Conservation (phyloP, 1,140 invertebrate genomes). For the Ceratina calcarata region DNA sequence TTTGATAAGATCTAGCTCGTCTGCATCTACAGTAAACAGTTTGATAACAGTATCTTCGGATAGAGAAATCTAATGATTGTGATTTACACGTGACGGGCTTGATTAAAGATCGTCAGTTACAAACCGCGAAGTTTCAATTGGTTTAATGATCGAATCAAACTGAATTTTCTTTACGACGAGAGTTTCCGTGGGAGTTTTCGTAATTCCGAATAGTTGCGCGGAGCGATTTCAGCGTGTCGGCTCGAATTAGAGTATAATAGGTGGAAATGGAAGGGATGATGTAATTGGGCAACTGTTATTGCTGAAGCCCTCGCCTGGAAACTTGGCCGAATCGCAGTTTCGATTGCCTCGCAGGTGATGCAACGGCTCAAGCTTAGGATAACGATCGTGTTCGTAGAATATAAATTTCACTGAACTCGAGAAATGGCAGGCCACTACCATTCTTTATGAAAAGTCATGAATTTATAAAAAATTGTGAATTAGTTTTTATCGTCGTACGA, state of each 20-base stretch:
- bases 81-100: no score
- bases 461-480: no score
- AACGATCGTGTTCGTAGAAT: background rate
- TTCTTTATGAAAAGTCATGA: no score
- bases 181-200: slow-evolving; percentile 2
- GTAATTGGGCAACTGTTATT: slow-evolving; percentile 30
- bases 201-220: slow-evolving; percentile 1
- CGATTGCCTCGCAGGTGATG: background rate
- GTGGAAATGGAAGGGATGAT: slow-evolving; percentile 10
- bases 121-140: background rate
- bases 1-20: no score
- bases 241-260: slow-evolving; percentile 21
- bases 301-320: slow-evolving; percentile 12
- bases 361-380: background rate
- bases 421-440: no score
- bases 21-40: no score
- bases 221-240: slow-evolving; percentile 1
- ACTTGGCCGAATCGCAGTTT: slow-evolving; percentile 8
- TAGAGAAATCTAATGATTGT: no score
- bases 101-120: background rate
- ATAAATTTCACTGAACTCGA: no score
- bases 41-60: no score
- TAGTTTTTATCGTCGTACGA: no score
- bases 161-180: background rate
- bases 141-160: background rate